Evolutionary conservation across 2,113 vertebrate genomes (phyloP), one percentile per base, ranked within the genome.

Genomic region (Aleadryas rufinucha): DNA sequence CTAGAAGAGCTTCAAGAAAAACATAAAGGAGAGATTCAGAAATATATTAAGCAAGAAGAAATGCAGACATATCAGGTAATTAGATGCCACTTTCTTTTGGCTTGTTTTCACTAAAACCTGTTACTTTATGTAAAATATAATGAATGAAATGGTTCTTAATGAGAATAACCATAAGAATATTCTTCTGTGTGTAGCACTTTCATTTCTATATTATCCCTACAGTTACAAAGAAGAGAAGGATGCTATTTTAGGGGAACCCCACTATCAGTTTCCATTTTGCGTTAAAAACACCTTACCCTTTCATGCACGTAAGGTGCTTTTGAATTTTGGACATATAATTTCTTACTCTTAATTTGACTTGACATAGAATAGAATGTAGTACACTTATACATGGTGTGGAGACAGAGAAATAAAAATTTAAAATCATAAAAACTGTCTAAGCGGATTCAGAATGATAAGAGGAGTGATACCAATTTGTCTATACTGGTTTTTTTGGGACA

Each of bases 1-100:
- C 97, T 99, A 37, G 93, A 97, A 68, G 98, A 98, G 71, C 96
- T 95, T 96, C 98, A 97, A 72, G 81, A 91, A 79, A 91, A 92
- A 19, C 65, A 95, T 12, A 79, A 88, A 90, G 27, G 11, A 31
- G 96, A 95, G 61, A 90, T 89, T 92, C 79, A 90, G 60, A 83
- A 89, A 83, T 91, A 42, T 7, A 37, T 66, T 49, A 69, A 86
- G 23, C 80, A 88, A 93, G 72, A 82, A 87, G 82, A 95, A 84
- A 44, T 27, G 24, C 72, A 69, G 50, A 50, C 5, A 1, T 10
- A 28, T 35, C 78, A 84, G 97, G 97, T 97, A 92, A 82, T 82
- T 80, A 71, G 13, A 65, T 16, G 6, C 19, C 2, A 10, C 49
- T 79, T 80, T 57, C 31, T 74, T 54, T 49, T 69, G 42, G 10